Evolutionary conservation across 2,113 vertebrate species (phyloP), one percentile per base, ranked within the genome.

Genomic region (Aramus guarauna): DNA sequence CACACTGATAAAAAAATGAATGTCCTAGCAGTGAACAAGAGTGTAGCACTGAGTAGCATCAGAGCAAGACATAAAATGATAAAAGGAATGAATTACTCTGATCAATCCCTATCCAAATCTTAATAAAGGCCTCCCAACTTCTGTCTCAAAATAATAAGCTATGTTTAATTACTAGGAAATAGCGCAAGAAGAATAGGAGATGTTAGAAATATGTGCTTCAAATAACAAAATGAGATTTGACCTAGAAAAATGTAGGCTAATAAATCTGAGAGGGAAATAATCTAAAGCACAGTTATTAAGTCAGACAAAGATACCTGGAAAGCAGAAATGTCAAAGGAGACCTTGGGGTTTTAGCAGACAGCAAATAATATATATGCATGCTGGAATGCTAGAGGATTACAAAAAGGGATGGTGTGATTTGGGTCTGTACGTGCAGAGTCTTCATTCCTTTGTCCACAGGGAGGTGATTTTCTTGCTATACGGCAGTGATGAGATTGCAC

Each of bases 281-380:
- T 95, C 85, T 89, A 85, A 96, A 97, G 50, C 82, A 90, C 41
- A 77, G 85, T 95, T 97, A 93, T 90, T 96, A 85, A 92, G 69
- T 80, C 71, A 96, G 93, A 96, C 75, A 96, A 94, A 93, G 84
- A 64, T 95, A 97, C 94, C 87, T 95, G 92, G 88, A 97, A 96
- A 97, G 93, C 79, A 96, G 62, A 95, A 94, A 94, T 76, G 89
- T 87, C 69, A 88, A 82, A 96, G 86, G 91, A 92, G 92, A 94
- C 93, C 88, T 94, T 96, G 88, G 55, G 75, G 34, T 86, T 92
- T 94, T 68, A 80, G 69, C 32, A 90, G 92, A 87, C 84, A 93
- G 66, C 88, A 95, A 55, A 88, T 96, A 74, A 94, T 95, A 75
- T 71, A 80, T 86, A 93, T 76, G 18, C 78, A 30, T 79, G n/a